Base-by-base conservation (phyloP, 2,888 invertebrate species). In the Caradrina kadenii region DNA sequence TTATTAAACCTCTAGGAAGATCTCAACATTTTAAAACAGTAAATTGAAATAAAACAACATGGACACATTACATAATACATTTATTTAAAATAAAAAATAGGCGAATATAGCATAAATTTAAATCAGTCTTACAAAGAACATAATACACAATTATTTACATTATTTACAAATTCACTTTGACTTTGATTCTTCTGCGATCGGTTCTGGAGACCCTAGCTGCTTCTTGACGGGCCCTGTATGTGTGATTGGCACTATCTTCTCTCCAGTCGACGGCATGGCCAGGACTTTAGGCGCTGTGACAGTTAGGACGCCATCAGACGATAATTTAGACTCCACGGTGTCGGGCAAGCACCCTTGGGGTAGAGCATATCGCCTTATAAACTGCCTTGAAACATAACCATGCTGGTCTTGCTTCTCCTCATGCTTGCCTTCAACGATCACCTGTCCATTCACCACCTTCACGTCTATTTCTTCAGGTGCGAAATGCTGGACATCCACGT, bases 401-500 rank as follows among this genome's bases (percentile, higher is more conserved):
- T 97, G 97, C 13, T 97, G 96, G 79, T 98, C 98, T 65, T 96
- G 95, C 83, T 97, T 97, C 84, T 98, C 98, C 79, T 98, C 97
- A 82, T 98, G 98, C 87, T 97, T 98, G 0, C 97, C 98, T 89
- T 98, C 97, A 3, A 98, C 96, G 1, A 97, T 94, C 10, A 98
- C 96, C 13, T 95, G 94, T 48, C 97, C 96, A 59, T 97, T 97
- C 0, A 97, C 93, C 0, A 97, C 97, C 90, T 97, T 98, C 0
- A 98, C 98, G 1, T 95, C 96, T 21, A 98, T 96, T 89, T 98
- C 98, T 55, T 97, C 96, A 0, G 98, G 98, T 0, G 96, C 91
- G 82, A 98, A 98, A 82, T 98, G 97, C 79, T 97, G 97, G 0
- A 98, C 98, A 87, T 98, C 98, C 73, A 98, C 94, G 80, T 96